These are phyloP conservation scores for Microtus ochrogaster DNA, from an alignment of 2,113 vertebrate genomes.

Conservation along the genomic window DNA sequence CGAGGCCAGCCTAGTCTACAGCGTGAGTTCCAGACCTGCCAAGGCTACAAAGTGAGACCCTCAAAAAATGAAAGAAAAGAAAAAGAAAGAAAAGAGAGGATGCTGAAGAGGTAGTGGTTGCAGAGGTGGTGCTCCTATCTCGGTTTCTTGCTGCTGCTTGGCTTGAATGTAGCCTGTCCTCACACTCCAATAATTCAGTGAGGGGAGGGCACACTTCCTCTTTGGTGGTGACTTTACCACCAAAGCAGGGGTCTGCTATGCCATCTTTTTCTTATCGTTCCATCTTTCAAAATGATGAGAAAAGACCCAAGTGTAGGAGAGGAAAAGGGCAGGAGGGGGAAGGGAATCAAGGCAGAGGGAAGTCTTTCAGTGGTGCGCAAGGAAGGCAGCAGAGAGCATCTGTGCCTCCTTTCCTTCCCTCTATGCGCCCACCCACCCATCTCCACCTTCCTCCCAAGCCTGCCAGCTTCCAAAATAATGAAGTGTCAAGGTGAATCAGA, in stretches of 20 bases:
- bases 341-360: neutral
- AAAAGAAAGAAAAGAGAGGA: neutral
- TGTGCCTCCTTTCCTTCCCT: neutral
- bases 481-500: neutral
- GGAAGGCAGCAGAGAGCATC: neutral
- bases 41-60: neutral
- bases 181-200: neutral
- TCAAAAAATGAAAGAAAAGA: neutral
- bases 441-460: neutral
- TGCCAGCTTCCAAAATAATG: neutral
- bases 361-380: slow-evolving; percentile 9
- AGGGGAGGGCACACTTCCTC: neutral
- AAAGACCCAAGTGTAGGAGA: neutral
- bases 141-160: neutral
- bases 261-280: neutral
- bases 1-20: neutral
- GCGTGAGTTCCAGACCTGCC: neutral
- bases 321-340: neutral
- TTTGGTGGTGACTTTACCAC: neutral
- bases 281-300: slow-evolving; percentile 33
- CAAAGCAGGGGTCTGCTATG: neutral
- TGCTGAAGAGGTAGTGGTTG: neutral
- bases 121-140: neutral
- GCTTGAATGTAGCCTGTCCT: neutral
- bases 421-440: neutral